Percentiles rank a stretch among this genome's conserved stretches.
These are phyloP conservation scores for Drosophila sechellia DNA, from an alignment of 1,140 invertebrate species.

Conservation along the genomic window DNA sequence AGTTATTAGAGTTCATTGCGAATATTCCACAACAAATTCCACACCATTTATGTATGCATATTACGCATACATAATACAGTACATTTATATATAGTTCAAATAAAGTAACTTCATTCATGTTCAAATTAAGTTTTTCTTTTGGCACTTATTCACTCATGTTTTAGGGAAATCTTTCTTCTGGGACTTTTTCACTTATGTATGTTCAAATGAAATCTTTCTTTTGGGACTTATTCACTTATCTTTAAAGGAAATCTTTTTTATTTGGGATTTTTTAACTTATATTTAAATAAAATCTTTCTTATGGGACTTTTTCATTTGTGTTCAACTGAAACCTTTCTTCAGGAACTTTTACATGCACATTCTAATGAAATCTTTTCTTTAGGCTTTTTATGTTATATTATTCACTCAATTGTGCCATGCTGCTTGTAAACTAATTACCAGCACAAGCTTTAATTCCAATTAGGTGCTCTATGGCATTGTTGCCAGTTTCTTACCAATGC, in stretches of 20 bases:
- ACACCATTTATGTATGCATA: constrained; percentile 30
- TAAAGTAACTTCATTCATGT: constrained; percentile 40
- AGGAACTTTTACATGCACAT: too few species aligned
- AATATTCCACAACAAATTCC: constrained; percentile 45
- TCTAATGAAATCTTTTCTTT: neutral
- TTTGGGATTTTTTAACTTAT: too few species aligned
- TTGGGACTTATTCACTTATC: too few species aligned
- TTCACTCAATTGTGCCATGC: too few species aligned
- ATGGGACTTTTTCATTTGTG: too few species aligned
- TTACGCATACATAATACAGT: constrained; percentile 12
- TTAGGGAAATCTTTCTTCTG: too few species aligned
- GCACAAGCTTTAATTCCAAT: constrained; percentile 18
- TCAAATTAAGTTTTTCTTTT: neutral
- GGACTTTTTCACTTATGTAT: too few species aligned
- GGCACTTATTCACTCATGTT: too few species aligned
- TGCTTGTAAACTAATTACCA: neutral
- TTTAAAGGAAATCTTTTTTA: too few species aligned
- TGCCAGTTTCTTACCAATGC: constrained; percentile 11
- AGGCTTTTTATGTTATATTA: neutral
- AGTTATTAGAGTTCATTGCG: constrained; percentile 61
- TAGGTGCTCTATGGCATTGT: constrained; percentile 9
- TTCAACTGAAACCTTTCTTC: too few species aligned
- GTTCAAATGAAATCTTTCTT: too few species aligned
- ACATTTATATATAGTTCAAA: constrained; percentile 42
- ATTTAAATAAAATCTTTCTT: too few species aligned